Evolutionary conservation across 2,797 vertebrate genomes (phyloP), one percentile per base, ranked within the genome.

Genomic region (Lutra lutra): DNA sequence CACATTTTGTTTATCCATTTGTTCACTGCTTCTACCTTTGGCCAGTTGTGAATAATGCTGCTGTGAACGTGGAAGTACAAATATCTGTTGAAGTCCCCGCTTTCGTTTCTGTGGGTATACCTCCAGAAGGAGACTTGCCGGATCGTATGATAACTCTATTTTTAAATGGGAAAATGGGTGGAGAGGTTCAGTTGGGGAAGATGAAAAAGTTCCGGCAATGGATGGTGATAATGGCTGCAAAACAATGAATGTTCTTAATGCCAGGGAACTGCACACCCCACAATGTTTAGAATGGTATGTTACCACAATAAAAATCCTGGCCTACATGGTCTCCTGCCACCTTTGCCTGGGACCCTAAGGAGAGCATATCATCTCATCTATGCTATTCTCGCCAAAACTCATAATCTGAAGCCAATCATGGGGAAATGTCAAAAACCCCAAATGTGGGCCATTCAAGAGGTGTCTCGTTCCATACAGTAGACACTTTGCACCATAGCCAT

Each of bases 361-460:
- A 60, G 43, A 38, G 32, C 25, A 91, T 73, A 91, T n/a, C 8
- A 56, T 77, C 75, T 79, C 32, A n/a, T 25, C 70, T 94, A 2
- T 38, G 12, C 32, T 83, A 87, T 86, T 78, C 75, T 77, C 60
- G 90, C 68, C 51, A 79, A 94, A 93, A 95, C 40, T 68, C 72
- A 66, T 51, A 51, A 73, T 38, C n/a, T 56, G 66, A 80, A 93
- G 58, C 38, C 54, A 82, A 56, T 84, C 46, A 56, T 21, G 48
- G 66, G n/a, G 29, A 90, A 70, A 94, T 11, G 85, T 5, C 43
- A 70, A 75, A 78, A 66, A 86, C 29, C 23, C 20, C 66, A 2
- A 90, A 66, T 60, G 60, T 89, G 48, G 40, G 46, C 25, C 48
- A 77, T 43, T 80, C 70, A 46, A 60, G 64, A 75, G 29, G 11